Percentiles rank a stretch among this genome's conserved stretches.
These are phyloP conservation scores for Chaitophorus viminalis DNA, from an alignment of 2,888 invertebrate species.

Conservation along the genomic window DNA sequence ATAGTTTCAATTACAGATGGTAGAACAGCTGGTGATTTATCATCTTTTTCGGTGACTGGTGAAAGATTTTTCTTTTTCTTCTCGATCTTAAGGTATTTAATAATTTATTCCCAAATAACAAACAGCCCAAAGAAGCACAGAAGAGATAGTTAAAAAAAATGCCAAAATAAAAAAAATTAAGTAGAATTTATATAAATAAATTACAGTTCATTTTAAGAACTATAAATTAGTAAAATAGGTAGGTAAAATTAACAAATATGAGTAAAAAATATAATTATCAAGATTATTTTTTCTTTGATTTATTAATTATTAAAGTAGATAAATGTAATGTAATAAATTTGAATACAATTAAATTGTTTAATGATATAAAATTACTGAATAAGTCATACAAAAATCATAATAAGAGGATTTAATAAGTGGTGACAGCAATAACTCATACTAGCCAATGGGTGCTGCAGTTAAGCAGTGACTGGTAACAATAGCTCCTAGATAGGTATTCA, in stretches of 20 bases:
- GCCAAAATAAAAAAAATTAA: constrained; percentile 41
- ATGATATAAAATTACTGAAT: too few species aligned
- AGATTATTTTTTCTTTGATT: too few species aligned
- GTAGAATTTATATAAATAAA: background rate
- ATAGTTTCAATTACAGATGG: constrained; percentile 47
- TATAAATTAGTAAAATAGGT: background rate
- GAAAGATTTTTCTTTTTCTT: constrained; percentile 55
- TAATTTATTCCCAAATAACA: constrained; percentile 52
- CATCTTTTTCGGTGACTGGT: constrained; percentile 49
- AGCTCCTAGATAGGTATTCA: too few species aligned
- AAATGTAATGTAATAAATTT: too few species aligned
- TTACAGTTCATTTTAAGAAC: background rate
- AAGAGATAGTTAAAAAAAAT: constrained; percentile 42
- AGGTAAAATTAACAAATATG: background rate
- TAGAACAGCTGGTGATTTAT: constrained; percentile 34
- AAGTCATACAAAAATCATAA: too few species aligned
- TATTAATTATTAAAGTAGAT: too few species aligned
- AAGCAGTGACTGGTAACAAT: too few species aligned
- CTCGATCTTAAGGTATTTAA: constrained; percentile 58
- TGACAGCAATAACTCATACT: too few species aligned
- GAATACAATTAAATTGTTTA: too few species aligned
- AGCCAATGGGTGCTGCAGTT: too few species aligned
- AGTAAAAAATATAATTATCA: background rate
- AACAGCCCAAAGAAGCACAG: constrained; percentile 54
- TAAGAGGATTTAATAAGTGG: too few species aligned